Base-by-base conservation (phyloP, 2,888 invertebrate species). In the Phyllotreta cruciferae region DNA sequence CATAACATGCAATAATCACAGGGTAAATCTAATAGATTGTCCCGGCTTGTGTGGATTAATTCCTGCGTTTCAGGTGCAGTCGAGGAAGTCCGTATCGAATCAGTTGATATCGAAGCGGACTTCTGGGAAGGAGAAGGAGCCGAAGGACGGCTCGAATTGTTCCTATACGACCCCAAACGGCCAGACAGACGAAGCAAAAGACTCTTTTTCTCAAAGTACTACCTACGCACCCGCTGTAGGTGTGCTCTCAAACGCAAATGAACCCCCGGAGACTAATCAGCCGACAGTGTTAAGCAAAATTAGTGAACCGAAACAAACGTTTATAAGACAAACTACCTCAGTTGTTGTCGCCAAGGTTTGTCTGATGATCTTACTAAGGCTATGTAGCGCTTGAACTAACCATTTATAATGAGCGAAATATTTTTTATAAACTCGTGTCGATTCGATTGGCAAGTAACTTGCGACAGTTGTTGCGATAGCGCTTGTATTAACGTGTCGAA, bases 1-100 rank as follows among this genome's bases (percentile, higher is more conserved):
- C 13, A 84, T 93, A 60, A 92, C 92, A 45, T 89, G 78, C 70
- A 75, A 77, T 38, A 79, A 76, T 68, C 79, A 79, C 73, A 74
- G 76, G 72, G 79, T 78, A 72, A 69, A 66, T 72, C 9, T 11
- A 1, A 24, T 4, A 24, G 24, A 4, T n/a, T 4, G 24, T 4
- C 24, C 24, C 24, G 24, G 24, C 4, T 24, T 24, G 1, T 52
- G 11, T 35, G 4, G 44, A 9, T 11, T 14, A 47, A 6, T 47
- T 24, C 2, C 5, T 8, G 14, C 41, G 37, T 72, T 73, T 62
- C 56, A 78, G 78, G 74, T 77, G 55, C 74, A 76, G 58, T 71
- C 77, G 64, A 70, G 76, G 50, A 77, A 78, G 68, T 71, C 74
- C 49, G 78, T 78, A 61, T 66, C 71, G 55, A 77, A 77, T 61